Percentiles rank a stretch among this genome's conserved stretches.
phyloP scores from a whole-genome alignment of 2,888 invertebrate genomes.

The Amblyteles armatorius region DNA sequence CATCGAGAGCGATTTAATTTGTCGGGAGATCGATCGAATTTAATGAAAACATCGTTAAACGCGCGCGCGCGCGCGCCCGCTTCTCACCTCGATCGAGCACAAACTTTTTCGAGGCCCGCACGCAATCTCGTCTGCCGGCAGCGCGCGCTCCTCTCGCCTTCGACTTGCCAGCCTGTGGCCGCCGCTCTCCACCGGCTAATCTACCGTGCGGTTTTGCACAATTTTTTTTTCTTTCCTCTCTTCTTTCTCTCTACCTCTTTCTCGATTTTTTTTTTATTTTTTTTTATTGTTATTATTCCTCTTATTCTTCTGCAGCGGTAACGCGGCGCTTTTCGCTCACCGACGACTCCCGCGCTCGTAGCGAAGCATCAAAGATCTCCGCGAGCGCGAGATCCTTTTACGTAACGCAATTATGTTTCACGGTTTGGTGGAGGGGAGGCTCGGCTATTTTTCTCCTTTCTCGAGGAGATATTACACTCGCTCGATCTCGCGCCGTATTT shows the following conservation, averaged over 20 bases:
- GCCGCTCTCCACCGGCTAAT: neutral
- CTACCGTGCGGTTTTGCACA: neutral
- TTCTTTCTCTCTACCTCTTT: slow-evolving; percentile 16
- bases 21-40: slow-evolving; percentile 37
- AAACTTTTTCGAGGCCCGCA: slow-evolving; percentile 15
- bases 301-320: neutral
- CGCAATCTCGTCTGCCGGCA: slow-evolving; percentile 9
- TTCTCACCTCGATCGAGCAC: neutral
- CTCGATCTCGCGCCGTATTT: neutral
- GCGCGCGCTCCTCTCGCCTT: neutral
- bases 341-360: slow-evolving; percentile 55
- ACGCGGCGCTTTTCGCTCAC: slow-evolving; percentile 51
- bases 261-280: neutral
- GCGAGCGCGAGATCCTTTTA: slow-evolving; percentile 49
- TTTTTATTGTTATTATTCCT: neutral
- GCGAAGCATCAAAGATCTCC: slow-evolving; percentile 47
- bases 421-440: slow-evolving; percentile 33
- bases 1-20: slow-evolving; percentile 31
- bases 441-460: slow-evolving; percentile 39
- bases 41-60: slow-evolving; percentile 25
- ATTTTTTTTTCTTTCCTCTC: slow-evolving; percentile 22
- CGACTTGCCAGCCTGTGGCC: neutral
- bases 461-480: slow-evolving; percentile 13
- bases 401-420: slow-evolving; percentile 61
- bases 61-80: neutral